phyloP scores from a whole-genome alignment of 2,888 invertebrate species.

The Mesochorus sp. region DNA sequence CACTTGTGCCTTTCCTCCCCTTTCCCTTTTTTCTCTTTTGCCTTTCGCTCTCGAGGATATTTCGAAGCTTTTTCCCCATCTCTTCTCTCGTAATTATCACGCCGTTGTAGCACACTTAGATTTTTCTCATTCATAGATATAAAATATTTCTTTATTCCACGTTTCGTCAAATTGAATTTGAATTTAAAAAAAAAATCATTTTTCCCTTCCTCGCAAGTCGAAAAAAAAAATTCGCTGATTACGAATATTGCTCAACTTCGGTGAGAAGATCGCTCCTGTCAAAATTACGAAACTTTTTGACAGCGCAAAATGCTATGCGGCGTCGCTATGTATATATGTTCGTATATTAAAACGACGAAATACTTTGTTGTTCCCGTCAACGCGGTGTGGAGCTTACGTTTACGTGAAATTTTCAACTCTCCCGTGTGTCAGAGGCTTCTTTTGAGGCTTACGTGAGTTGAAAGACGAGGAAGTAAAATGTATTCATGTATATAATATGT shows the following conservation, averaged over 20 bases:
- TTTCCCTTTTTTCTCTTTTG: conserved; percentile 23
- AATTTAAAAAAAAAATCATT: no score
- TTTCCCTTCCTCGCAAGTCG: no score
- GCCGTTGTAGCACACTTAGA: not conserved
- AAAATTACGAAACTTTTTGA: no score
- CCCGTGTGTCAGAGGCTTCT: conserved; percentile 19
- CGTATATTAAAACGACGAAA: no score
- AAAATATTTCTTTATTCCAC: no score
- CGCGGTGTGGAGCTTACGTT: conserved; percentile 32
- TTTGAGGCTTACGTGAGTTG: conserved; percentile 15
- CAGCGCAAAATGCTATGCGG: no score
- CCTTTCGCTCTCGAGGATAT: conserved; percentile 21
- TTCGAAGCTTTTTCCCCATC: conserved; percentile 19
- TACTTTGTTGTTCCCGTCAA: conserved; percentile 32
- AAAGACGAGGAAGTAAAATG: not conserved
- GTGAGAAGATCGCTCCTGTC: no score
- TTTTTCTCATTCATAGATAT: no score
- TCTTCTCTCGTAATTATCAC: conserved; percentile 26
- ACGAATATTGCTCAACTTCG: no score
- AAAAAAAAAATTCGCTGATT: no score
- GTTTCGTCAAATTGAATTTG: no score
- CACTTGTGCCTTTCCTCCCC: conserved; percentile 40
- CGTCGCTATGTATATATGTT: no score
- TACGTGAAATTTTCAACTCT: conserved; percentile 39
- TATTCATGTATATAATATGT: not conserved